Conservation (phyloP, 2,888 invertebrate species). For the Melinaea marsaeus region DNA sequence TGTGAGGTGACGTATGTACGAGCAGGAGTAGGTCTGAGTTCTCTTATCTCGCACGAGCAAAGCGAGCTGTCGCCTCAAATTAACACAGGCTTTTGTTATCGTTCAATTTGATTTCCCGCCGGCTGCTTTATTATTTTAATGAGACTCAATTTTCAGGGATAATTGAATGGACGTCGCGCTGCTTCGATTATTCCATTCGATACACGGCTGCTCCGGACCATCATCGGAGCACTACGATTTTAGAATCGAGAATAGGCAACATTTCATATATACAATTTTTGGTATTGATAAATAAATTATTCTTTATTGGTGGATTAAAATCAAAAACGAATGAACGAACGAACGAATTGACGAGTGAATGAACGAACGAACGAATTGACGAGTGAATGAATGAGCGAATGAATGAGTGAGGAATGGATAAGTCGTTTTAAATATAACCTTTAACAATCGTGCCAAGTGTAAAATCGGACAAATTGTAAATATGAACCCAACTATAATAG, state of each 20-base stretch:
- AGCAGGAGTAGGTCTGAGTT: conserved; percentile 27
- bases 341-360: no score
- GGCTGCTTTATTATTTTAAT: conserved; percentile 78
- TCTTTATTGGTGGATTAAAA: no score
- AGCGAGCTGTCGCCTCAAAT: conserved; percentile 60
- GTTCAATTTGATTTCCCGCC: conserved; percentile 73
- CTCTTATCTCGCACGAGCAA: conserved; percentile 42
- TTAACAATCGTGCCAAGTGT: no score
- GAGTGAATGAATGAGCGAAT: no score
- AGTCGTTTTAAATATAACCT: no score
- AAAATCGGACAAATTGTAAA: no score
- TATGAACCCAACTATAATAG: not conserved
- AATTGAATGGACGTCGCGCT: conserved; percentile 69
- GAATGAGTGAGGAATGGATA: no score
- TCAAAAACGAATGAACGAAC: no score
- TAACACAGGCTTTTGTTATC: conserved; percentile 74
- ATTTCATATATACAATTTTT: no score
- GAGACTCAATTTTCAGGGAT: conserved; percentile 75
- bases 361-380: no score
- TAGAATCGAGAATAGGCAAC: conserved; percentile 8
- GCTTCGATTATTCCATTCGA: conserved; percentile 67
- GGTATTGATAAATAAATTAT: no score
- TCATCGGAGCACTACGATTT: conserved; percentile 25
- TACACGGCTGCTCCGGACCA: conserved; percentile 38
- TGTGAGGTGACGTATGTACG: conserved; percentile 7